These are phyloP conservation scores for Drosophila gunungcola DNA, from an alignment of 1,140 invertebrate genomes.

Conservation along the genomic window DNA sequence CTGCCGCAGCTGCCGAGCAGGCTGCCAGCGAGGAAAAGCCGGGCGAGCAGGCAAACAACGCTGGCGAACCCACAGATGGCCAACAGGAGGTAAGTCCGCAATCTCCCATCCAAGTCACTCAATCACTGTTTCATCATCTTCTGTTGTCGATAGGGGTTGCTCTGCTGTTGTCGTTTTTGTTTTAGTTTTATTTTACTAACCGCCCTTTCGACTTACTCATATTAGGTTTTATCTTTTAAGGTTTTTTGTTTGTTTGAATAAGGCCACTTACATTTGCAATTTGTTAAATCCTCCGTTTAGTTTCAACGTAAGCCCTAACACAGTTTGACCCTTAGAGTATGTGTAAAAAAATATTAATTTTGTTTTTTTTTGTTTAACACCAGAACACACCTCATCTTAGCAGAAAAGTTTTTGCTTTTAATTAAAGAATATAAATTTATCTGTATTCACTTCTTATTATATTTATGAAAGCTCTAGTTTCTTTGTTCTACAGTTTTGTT, in stretches of 20 bases:
- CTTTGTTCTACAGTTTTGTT: conserved; percentile 12
- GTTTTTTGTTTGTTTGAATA: conserved; percentile 23
- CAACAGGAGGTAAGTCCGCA: conserved; percentile 85
- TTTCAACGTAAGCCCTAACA: background rate
- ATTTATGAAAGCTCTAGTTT: background rate
- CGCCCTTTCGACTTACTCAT: background rate
- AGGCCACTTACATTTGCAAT: no score
- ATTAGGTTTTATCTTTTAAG: conserved; percentile 8
- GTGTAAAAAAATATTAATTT: background rate
- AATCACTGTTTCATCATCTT: conserved; percentile 18
- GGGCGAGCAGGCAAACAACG: conserved; percentile 73
- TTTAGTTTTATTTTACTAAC: conserved; percentile 33
- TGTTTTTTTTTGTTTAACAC: no score
- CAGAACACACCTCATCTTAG: no score
- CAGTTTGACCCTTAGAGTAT: background rate
- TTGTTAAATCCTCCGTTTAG: background rate
- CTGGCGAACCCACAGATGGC: conserved; percentile 85
- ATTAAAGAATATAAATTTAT: no score
- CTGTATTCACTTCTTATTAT: no score
- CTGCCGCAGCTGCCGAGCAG: conserved; percentile 84
- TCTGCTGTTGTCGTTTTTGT: conserved; percentile 10
- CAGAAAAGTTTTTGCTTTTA: no score
- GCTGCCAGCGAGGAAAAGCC: conserved; percentile 75
- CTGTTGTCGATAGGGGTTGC: conserved; percentile 47
- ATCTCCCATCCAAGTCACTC: background rate